phyloP scores from a whole-genome alignment of 1,140 invertebrate genomes.

The Drosophila kepulauana region DNA sequence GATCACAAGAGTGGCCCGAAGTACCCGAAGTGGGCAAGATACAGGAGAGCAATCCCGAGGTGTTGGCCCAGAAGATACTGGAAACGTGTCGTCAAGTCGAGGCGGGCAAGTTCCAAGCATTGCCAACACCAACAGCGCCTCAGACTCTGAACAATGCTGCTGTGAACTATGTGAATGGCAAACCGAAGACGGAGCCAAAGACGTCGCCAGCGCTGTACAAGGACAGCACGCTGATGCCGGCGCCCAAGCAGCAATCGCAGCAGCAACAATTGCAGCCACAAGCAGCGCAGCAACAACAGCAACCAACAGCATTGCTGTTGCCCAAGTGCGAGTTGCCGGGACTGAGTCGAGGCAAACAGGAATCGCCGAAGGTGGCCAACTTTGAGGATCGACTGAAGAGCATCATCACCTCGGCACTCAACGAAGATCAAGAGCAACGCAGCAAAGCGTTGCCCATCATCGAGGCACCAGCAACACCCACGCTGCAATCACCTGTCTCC shows the following conservation, averaged over 20 bases:
- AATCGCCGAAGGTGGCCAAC: constrained; percentile 93
- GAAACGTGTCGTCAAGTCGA: constrained; percentile 95
- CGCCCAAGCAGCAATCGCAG: constrained; percentile 67
- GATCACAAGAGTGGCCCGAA: constrained; percentile 95
- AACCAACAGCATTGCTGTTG: constrained; percentile 9
- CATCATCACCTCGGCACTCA: constrained; percentile 95
- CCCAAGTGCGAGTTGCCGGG: constrained; percentile 44
- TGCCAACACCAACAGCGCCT: constrained; percentile 42
- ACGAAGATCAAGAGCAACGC: constrained; percentile 91
- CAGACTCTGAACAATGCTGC: constrained; percentile 12
- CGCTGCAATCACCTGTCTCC: constrained; percentile 63
- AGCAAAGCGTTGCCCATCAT: constrained; percentile 70
- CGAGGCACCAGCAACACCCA: constrained; percentile 46
- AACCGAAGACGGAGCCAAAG: constrained; percentile 38
- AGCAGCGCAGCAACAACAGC: constrained; percentile 47
- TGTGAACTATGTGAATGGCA: constrained; percentile 30
- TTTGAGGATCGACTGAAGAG: constrained; percentile 96
- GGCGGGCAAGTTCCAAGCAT: constrained; percentile 88
- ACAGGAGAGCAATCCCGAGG: constrained; percentile 95
- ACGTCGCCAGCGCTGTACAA: constrained; percentile 47
- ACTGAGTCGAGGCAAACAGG: constrained; percentile 82
- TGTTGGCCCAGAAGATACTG: constrained; percentile 94
- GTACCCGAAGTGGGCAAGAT: constrained; percentile 95
- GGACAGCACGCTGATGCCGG: constrained; percentile 82
- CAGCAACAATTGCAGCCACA: constrained; percentile 42